Evolutionary conservation across 2,888 invertebrate genomes (phyloP).

Genomic region (Lasioglossum vierecki): DNA sequence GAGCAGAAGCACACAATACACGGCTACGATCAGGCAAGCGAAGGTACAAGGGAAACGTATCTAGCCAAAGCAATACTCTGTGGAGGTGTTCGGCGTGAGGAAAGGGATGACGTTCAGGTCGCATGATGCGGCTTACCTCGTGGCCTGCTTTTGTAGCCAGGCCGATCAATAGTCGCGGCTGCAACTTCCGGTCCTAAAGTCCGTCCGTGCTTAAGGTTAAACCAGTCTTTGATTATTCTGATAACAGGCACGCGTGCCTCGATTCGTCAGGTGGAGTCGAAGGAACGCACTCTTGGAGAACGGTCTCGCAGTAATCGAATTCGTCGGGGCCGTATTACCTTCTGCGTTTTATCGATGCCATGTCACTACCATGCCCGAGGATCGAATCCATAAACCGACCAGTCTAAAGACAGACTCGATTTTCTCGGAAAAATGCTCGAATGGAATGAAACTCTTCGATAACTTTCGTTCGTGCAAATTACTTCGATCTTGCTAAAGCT

Average conservation of each 20-base stretch:
- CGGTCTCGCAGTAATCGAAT: slow-evolving; percentile 43
- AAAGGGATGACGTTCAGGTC: slow-evolving; percentile 69
- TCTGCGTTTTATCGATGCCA: slow-evolving; percentile 12
- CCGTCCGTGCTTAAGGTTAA: slow-evolving; percentile 69
- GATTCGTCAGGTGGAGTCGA: slow-evolving; percentile 21
- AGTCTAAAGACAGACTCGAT: neutral
- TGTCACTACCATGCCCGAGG: neutral
- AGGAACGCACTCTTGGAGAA: slow-evolving; percentile 15
- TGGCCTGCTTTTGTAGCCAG: slow-evolving; percentile 76
- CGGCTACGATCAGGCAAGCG: slow-evolving; percentile 11
- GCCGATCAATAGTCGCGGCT: slow-evolving; percentile 79
- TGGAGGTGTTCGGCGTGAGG: slow-evolving; percentile 62
- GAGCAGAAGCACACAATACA: neutral
- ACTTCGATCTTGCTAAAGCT: neutral
- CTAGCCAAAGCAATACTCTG: slow-evolving; percentile 28
- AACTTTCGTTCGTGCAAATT: neutral
- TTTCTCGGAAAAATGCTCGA: neutral
- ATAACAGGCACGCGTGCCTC: slow-evolving; percentile 44
- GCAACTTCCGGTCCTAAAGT: slow-evolving; percentile 76
- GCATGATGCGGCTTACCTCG: slow-evolving; percentile 80
- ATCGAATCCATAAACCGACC: neutral
- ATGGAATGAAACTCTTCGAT: neutral
- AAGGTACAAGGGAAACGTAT: slow-evolving; percentile 35
- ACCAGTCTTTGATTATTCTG: slow-evolving; percentile 60
- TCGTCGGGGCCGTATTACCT: slow-evolving; percentile 9